Evolutionary conservation across 2,113 vertebrate genomes (phyloP).

Genomic region (Ailurus styani): DNA sequence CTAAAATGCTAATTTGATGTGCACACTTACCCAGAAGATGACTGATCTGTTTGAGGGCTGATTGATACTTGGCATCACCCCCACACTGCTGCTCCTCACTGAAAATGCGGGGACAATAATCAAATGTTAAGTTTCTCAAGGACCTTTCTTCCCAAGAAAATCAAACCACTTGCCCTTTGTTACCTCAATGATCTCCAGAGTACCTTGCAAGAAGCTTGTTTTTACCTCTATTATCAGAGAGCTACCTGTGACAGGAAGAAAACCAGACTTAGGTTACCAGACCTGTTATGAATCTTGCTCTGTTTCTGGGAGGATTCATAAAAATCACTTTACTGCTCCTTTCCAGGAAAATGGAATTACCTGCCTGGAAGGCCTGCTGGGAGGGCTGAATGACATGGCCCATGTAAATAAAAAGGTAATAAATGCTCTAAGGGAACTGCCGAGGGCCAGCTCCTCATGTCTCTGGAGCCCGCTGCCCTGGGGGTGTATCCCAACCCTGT

Average conservation of each 20-base stretch:
- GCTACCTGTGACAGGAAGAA: neutral
- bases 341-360: neutral
- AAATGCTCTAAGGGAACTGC: neutral
- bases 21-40: slow-evolving; percentile 67
- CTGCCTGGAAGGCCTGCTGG: neutral
- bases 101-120: slow-evolving; percentile 71
- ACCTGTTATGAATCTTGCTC: neutral
- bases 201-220: slow-evolving; percentile 43
- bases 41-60: slow-evolving; percentile 62
- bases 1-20: slow-evolving; percentile 71
- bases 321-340: neutral
- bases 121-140: slow-evolving; percentile 78
- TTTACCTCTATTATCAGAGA: slow-evolving; percentile 16
- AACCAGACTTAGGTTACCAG: neutral
- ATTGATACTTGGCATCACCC: slow-evolving; percentile 75
- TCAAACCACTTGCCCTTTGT: slow-evolving; percentile 77
- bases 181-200: slow-evolving; percentile 68
- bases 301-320: neutral
- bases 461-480: neutral
- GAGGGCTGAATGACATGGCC: neutral
- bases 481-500: neutral
- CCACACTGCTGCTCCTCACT: slow-evolving; percentile 63
- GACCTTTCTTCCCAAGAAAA: slow-evolving; percentile 74
- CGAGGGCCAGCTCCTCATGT: neutral
- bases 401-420: neutral